Percentiles rank a stretch among this genome's conserved stretches.
These are phyloP conservation scores for Microctenopoma lineatum DNA, from an alignment of 2,797 vertebrate species.

Conservation along the genomic window DNA sequence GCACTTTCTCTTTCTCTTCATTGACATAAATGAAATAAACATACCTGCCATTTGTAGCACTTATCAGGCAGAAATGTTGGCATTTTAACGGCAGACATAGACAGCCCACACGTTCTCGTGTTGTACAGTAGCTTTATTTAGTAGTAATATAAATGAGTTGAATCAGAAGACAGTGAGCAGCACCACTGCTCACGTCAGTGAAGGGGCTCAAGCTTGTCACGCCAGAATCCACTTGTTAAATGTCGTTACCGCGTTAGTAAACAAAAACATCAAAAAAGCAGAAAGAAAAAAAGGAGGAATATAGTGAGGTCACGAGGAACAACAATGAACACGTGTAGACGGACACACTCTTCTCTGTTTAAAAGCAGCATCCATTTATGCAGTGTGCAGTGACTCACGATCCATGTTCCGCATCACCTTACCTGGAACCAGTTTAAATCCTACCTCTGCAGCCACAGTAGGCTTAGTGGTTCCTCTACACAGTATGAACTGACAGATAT, in stretches of 20 bases:
- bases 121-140: constrained; percentile 77
- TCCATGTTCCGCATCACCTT: constrained; percentile 7
- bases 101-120: constrained; percentile 35
- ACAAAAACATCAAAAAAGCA: constrained; percentile 61
- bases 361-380: constrained; percentile 29
- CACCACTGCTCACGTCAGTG: constrained; percentile 47
- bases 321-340: constrained; percentile 13
- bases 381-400: constrained; percentile 6
- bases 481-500: constrained; percentile 22
- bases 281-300: constrained; percentile 25
- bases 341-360: constrained; percentile 14
- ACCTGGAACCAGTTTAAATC: neutral
- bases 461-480: constrained; percentile 15
- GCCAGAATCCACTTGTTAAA: constrained; percentile 63
- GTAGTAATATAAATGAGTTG: constrained; percentile 81
- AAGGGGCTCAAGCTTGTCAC: constrained; percentile 56
- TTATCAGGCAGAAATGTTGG: neutral
- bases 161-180: constrained; percentile 76
- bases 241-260: constrained; percentile 57
- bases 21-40: neutral
- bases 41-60: neutral
- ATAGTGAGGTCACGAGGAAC: constrained; percentile 40
- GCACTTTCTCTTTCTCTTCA: neutral
- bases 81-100: neutral
- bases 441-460: constrained; percentile 29